Evolutionary conservation across 2,113 vertebrate genomes (phyloP), one percentile per base, ranked within the genome.

Genomic region (Brachionichthys hirsutus): DNA sequence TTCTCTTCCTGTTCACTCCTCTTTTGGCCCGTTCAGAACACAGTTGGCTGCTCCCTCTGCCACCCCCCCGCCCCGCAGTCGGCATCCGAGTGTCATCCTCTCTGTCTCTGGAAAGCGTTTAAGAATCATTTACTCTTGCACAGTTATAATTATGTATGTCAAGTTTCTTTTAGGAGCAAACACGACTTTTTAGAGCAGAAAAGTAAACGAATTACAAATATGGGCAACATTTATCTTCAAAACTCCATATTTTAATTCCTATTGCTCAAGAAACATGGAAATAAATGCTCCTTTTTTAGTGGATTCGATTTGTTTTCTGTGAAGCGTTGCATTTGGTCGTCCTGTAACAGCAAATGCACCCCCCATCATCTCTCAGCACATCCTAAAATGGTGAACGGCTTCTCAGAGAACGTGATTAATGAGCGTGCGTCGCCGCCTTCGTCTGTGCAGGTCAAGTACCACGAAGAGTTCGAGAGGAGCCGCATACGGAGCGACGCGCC

Each of bases 401-500:
- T 45, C 30, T 34, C 9, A 3, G 34, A 6, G 10, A 12, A 12
- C 41, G 17, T 10, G 42, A 42, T 34, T 9, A 15, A 11, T 2
- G 19, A 19, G 53, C 24, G 34, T 19, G 51, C 19, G 34, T 14
- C 10, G 2, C 1, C 68, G 67, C 79, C 68, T 69, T 14, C 64
- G 36, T 30, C 9, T 46, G 5, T 24, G 40, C 46, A 98, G 96
- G 94, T 98, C 50, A 98, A 98, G 56, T 98, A 98, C 85, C 96
- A 98, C 0, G 95, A 98, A 78, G 96, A 97, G 2, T 98, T 97
- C 54, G 96, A 98, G 85, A 94, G 93, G 84, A 95, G 91, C 87
- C 90, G 93, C 83, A 88, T 95, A 89, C 93, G 94, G 70, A 36
- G 92, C 73, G 86, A 93, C 47, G 51, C 67, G 0, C 30, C 91